Percentiles rank a stretch among this genome's conserved stretches.
Conservation (phyloP, 1,140 invertebrate species). For the Diorhabda elongata region DNA sequence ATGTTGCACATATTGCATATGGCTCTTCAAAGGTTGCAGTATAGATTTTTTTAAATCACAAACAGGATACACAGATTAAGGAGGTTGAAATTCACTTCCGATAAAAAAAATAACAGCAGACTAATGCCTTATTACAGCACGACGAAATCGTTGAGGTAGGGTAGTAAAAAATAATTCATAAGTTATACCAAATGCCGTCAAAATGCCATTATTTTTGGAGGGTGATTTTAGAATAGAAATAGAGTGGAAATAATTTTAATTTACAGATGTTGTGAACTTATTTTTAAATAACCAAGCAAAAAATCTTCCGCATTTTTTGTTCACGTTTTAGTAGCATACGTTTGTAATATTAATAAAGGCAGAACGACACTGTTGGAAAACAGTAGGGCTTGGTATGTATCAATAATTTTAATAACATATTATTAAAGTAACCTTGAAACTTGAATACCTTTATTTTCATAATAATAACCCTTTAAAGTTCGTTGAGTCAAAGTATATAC, state of each 20-base stretch:
- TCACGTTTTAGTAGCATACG: too few species aligned
- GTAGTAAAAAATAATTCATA: background rate
- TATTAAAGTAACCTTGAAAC: too few species aligned
- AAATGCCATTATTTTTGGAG: background rate
- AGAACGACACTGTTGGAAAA: too few species aligned
- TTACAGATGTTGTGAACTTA: background rate
- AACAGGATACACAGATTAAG: conserved; percentile 21
- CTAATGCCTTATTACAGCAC: background rate
- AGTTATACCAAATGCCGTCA: background rate
- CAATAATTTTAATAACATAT: too few species aligned
- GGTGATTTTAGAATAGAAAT: background rate
- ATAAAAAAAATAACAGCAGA: conserved; percentile 10
- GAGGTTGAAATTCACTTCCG: conserved; percentile 18
- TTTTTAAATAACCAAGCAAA: too few species aligned
- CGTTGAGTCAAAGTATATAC: too few species aligned
- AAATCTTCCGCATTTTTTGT: too few species aligned
- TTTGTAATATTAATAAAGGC: too few species aligned
- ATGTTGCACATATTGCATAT: conserved; percentile 29
- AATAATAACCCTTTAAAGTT: too few species aligned
- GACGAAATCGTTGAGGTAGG: background rate
- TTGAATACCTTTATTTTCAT: too few species aligned
- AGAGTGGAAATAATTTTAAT: background rate
- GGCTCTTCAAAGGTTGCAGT: conserved; percentile 18
- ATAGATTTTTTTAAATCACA: conserved; percentile 26
- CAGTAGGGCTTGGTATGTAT: too few species aligned